Evolutionary conservation across 2,888 invertebrate genomes (phyloP).

Genomic region (Nematopogon swammerdamellus): DNA sequence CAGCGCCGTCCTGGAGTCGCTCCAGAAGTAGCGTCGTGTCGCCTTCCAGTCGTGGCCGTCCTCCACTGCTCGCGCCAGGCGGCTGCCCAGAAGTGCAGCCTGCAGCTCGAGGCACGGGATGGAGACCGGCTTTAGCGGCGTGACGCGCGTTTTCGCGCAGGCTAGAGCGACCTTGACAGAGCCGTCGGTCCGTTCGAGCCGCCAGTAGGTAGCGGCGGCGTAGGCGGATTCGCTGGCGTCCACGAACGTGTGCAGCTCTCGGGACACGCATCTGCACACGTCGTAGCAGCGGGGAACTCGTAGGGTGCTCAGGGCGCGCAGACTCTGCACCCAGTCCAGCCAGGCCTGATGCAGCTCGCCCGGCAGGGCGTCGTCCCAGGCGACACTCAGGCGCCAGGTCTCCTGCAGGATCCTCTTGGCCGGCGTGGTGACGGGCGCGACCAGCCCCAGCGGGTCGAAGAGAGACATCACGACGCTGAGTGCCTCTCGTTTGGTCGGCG

Average conservation of each 20-base stretch:
- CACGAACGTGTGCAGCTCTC: constrained; percentile 13
- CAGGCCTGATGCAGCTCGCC: neutral
- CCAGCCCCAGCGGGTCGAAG: constrained; percentile 2
- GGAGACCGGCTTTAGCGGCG: constrained; percentile 7
- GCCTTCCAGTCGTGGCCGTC: constrained; percentile 2
- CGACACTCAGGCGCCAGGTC: constrained; percentile 8
- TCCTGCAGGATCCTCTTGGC: constrained; percentile 5
- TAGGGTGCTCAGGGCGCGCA: constrained; percentile 7
- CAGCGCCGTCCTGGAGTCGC: constrained; percentile 7
- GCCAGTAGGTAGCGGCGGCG: constrained; percentile 13
- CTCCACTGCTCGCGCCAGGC: constrained; percentile 5
- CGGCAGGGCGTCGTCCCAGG: constrained; percentile 11
- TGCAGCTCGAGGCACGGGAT: constrained; percentile 11
- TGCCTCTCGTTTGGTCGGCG: constrained; percentile 1
- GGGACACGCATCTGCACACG: constrained; percentile 7
- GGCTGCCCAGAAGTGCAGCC: constrained; percentile 4
- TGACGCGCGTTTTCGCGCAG: constrained; percentile 8
- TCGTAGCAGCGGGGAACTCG: constrained; percentile 6
- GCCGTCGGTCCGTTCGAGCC: constrained; percentile 7
- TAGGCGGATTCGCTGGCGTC: constrained; percentile 15
- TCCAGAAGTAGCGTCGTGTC: constrained; percentile 5
- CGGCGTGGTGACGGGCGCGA: constrained; percentile 2
- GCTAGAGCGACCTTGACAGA: constrained; percentile 11
- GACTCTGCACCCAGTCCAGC: constrained; percentile 5
- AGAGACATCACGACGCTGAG: neutral